phyloP scores from a whole-genome alignment of 2,113 vertebrate species.

The Nibea coibor region DNA sequence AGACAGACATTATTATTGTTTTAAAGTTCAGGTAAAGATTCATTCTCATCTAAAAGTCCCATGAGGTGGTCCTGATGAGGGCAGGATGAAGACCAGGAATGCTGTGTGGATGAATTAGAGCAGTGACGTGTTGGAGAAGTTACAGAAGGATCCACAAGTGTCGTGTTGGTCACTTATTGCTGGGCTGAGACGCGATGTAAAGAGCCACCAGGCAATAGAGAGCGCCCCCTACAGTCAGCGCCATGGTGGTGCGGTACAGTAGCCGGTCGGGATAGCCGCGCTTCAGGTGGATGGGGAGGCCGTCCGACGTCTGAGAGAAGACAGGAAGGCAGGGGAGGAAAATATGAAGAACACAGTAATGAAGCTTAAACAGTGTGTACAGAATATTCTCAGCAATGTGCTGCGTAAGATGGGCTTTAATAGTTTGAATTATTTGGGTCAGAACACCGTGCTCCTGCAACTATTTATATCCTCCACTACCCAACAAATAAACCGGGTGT shows the following conservation, averaged over 20 bases:
- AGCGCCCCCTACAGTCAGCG: conserved; percentile 92
- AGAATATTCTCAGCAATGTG: background rate
- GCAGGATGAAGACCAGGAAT: conserved; percentile 17
- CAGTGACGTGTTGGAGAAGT: conserved; percentile 10
- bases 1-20: conserved; percentile 32
- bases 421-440: background rate
- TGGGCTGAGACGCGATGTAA: conserved; percentile 90
- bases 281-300: conserved; percentile 91
- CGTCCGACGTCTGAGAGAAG: conserved; percentile 85
- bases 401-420: background rate
- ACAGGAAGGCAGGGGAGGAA: background rate
- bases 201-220: conserved; percentile 94
- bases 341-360: background rate
- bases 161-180: conserved; percentile 64
- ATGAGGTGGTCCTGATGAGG: conserved; percentile 34
- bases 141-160: background rate
- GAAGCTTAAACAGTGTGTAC: background rate
- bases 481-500: too few species aligned
- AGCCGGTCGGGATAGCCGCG: conserved; percentile 90
- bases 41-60: conserved; percentile 58
- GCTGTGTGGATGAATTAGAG: conserved; percentile 23
- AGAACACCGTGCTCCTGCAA: background rate
- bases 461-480: background rate
- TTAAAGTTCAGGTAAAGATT: background rate
- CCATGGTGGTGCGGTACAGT: conserved; percentile 98